phyloP scores from a whole-genome alignment of 1,140 invertebrate genomes.

The Aleiodes sp. region DNA sequence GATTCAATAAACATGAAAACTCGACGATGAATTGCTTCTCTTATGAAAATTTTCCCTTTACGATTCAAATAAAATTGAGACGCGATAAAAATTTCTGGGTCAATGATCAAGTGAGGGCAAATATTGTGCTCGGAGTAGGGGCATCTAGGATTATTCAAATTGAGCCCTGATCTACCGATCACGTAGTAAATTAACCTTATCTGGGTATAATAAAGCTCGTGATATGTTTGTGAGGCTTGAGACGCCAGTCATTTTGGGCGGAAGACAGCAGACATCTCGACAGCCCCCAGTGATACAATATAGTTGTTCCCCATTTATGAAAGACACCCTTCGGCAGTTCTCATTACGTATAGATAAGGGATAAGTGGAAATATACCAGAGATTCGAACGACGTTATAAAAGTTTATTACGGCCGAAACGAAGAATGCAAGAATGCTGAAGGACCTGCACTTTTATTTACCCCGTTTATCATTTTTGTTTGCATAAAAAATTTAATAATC shows the following conservation, averaged over 20 bases:
- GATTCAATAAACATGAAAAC: background rate
- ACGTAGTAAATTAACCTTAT: conserved; percentile 15
- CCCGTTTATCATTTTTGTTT: too few relatives aligned
- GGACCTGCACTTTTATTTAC: too few relatives aligned
- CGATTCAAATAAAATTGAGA: too few relatives aligned
- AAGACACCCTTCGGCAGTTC: background rate
- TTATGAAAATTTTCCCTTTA: too few relatives aligned
- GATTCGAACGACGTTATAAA: background rate
- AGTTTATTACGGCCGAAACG: background rate
- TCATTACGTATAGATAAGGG: background rate
- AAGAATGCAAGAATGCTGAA: too few relatives aligned
- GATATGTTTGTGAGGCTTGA: background rate
- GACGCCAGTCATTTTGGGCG: background rate
- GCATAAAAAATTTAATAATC: too few relatives aligned
- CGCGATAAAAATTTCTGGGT: background rate
- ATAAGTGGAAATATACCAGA: background rate
- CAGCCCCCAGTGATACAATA: background rate
- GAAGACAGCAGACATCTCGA: background rate
- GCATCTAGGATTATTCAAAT: conserved; percentile 4
- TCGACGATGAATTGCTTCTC: background rate
- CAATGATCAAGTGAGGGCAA: conserved; percentile 1
- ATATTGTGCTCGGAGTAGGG: conserved; percentile 1
- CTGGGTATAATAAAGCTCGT: background rate
- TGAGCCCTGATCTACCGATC: background rate
- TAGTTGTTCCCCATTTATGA: background rate